These are phyloP conservation scores for Drosophila tristis DNA, from an alignment of 1,140 invertebrate species.

Conservation along the genomic window DNA sequence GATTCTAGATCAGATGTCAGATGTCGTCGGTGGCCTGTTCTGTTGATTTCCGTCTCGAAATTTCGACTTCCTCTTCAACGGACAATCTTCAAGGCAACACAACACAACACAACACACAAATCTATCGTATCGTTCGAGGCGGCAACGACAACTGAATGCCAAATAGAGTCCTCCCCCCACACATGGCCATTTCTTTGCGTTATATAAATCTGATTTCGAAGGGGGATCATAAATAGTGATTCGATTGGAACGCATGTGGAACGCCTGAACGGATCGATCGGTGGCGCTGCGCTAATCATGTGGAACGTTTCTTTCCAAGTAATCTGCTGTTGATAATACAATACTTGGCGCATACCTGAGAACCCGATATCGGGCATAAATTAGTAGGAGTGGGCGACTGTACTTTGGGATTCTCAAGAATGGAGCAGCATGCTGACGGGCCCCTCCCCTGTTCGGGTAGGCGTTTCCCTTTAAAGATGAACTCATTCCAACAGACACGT, in stretches of 20 bases:
- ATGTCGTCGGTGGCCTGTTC: no score
- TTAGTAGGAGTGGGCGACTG: constrained; percentile 28
- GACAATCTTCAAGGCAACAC: no score
- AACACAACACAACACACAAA: constrained; percentile 21
- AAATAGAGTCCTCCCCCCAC: constrained; percentile 22
- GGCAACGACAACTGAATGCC: constrained; percentile 41
- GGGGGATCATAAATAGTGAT: constrained; percentile 60
- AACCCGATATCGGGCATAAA: constrained; percentile 51
- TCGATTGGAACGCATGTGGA: constrained; percentile 52
- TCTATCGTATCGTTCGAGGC: constrained; percentile 14
- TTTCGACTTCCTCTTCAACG: constrained; percentile 5
- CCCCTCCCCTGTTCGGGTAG: no score
- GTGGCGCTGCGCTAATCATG: constrained; percentile 72
- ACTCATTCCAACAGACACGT: constrained; percentile 28
- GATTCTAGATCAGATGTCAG: not conserved
- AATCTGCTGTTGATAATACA: constrained; percentile 42
- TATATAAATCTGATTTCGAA: constrained; percentile 69
- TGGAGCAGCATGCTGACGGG: not conserved
- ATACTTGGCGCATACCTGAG: constrained; percentile 23
- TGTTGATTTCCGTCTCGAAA: constrained; percentile 38
- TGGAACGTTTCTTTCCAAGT: constrained; percentile 41
- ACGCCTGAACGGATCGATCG: constrained; percentile 13
- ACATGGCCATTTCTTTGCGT: constrained; percentile 39
- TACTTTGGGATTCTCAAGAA: constrained; percentile 7
- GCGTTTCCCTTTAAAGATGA: not conserved